Evolutionary conservation across 2,888 invertebrate genomes (phyloP), one percentile per base, ranked within the genome.

Genomic region (Seira ritae): DNA sequence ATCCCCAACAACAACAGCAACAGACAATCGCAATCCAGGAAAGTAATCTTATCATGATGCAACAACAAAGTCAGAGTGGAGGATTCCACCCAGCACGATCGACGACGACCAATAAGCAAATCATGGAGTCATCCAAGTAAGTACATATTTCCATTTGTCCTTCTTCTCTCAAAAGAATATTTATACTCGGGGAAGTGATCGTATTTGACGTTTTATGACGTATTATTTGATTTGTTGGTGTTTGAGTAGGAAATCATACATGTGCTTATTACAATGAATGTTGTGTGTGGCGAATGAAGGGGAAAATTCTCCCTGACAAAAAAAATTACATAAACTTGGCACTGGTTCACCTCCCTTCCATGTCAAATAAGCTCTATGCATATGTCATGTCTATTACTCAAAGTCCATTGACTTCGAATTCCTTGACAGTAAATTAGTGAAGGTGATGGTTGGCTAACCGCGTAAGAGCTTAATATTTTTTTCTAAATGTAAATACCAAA

Each of bases 41-140:
- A 80, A 83, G 84, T 84, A 84, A 81, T 55, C 55, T 71, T 81
- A 83, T 74, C 74, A 82, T 81, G 72, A 80, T 81, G 37, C 70
- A 62, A 68, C 70, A 68, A 67, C 74, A 72, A n/a, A n/a, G n/a
- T n/a, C n/a, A n/a, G n/a, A n/a, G n/a, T n/a, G n/a, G n/a, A 42
- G 62, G 66, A 65, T 42, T 71, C 72, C 17, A 12, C 62, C 2
- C 68, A 68, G 22, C 42, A 42, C 42, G 17, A 74, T 42, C 66
- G 4, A 15, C 70, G n/a, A 0, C 70, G 0, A 42, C 69, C 31
- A 60, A 62, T 42, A 42, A 60, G 42, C 74, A 84, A n/a, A 60
- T 70, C 55, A 79, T 78, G 68, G 85, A 85, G 23, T 84, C 86
- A 8, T 86, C 87, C 84, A 87, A 86, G 87, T 87, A 85, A 87